Conservation (phyloP, 1,140 invertebrate species). For the Berghia stephanieae region DNA sequence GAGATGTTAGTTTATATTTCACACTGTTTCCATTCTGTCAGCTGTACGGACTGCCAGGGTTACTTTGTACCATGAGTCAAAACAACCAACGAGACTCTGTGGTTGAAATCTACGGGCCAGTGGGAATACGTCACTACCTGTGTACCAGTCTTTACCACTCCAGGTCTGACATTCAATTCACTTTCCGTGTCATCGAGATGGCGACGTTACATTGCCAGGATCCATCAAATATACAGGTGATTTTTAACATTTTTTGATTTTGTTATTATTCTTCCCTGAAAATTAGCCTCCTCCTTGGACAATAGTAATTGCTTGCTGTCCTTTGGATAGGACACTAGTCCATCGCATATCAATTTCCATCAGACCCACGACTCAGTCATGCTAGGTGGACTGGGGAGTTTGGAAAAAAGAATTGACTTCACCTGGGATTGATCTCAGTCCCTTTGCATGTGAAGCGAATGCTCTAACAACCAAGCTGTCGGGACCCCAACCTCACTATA, state of each 20-base stretch:
- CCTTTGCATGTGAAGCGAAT: too few species aligned
- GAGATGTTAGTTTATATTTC: neutral
- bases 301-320: too few species aligned
- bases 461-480: too few species aligned
- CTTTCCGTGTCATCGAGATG: slow-evolving; percentile 66
- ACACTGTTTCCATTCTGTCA: slow-evolving; percentile 38
- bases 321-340: too few species aligned
- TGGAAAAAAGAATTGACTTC: neutral
- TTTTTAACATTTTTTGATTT: slow-evolving; percentile 31
- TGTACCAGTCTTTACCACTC: slow-evolving; percentile 60
- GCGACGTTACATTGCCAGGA: slow-evolving; percentile 56
- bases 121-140: slow-evolving; percentile 63
- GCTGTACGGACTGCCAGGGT: slow-evolving; percentile 69
- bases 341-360: neutral
- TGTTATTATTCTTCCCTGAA: too few species aligned
- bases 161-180: slow-evolving; percentile 59
- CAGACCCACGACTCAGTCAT: neutral
- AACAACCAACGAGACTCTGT: slow-evolving; percentile 48
- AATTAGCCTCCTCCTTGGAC: too few species aligned
- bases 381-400: neutral
- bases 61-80: slow-evolving; percentile 67
- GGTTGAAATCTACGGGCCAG: slow-evolving; percentile 67
- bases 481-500: too few species aligned
- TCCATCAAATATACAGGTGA: slow-evolving; percentile 55
- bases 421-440: too few species aligned